Conservation (phyloP, 2,888 invertebrate species). For the Hirudinaria manillensis region DNA sequence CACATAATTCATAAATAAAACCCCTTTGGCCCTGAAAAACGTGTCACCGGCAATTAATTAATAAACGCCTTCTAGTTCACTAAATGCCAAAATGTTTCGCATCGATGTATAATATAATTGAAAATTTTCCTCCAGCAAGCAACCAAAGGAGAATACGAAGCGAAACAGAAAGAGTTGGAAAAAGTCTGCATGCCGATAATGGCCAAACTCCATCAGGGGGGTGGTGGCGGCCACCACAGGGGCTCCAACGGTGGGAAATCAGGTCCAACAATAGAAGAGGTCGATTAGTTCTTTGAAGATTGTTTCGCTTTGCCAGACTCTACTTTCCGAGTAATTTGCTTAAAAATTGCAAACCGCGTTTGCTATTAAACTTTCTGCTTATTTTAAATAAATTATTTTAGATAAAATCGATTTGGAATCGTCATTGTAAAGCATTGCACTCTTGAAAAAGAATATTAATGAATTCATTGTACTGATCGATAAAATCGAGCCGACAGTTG, state of each 20-base stretch:
- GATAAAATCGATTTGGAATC: no score
- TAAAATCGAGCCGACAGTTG: no score
- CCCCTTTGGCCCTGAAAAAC: no score
- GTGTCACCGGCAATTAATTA: not conserved
- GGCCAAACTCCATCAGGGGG: slow-evolving; percentile 80
- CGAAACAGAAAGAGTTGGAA: slow-evolving; percentile 90
- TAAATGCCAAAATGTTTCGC: not conserved
- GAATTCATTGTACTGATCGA: no score
- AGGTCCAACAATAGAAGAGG: slow-evolving; percentile 33
- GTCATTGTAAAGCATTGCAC: no score
- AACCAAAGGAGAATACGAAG: slow-evolving; percentile 87
- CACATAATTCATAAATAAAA: no score
- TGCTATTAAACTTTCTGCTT: no score
- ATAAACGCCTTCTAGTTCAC: not conserved
- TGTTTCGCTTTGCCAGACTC: no score
- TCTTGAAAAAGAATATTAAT: no score
- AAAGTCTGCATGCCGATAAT: slow-evolving; percentile 86
- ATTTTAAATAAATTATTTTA: no score
- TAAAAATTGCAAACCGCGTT: no score
- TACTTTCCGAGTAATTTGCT: no score
- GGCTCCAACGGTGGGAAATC: not conserved
- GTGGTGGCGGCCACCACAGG: slow-evolving; percentile 43
- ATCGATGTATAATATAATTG: not conserved
- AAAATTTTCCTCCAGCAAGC: slow-evolving; percentile 59
- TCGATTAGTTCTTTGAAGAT: slow-evolving; percentile 21